A percentile compares a stretch with the other conserved stretches of the same genome.
Conservation (phyloP, 2,797 vertebrate species). For the Sebastes dallii region DNA sequence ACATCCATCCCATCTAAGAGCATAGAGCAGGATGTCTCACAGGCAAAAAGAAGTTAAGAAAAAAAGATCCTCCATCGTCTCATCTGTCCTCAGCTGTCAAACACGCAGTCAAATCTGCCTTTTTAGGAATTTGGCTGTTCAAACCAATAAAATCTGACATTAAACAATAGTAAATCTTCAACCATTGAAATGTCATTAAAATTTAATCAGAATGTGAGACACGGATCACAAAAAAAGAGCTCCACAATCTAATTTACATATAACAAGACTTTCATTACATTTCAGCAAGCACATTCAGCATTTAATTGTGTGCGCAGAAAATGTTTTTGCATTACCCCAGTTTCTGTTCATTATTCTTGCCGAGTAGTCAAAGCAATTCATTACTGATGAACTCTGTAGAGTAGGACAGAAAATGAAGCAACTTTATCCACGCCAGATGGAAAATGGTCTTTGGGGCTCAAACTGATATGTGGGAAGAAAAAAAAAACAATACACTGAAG, state of each 20-base stretch:
- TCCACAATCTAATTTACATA: conserved; percentile 6
- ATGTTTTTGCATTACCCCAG: conserved; percentile 9
- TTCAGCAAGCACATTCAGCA: conserved; percentile 10
- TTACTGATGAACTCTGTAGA: neutral
- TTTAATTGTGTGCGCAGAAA: conserved; percentile 11
- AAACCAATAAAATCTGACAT: neutral
- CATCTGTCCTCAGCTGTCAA: conserved; percentile 23
- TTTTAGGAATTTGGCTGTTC: conserved; percentile 3
- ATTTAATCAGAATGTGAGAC: conserved; percentile 1
- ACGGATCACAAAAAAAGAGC: neutral
- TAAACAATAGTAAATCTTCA: neutral
- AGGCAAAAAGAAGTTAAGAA: conserved; percentile 26
- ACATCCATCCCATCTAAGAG: conserved; percentile 38
- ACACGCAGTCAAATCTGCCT: conserved; percentile 13
- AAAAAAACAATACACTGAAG: neutral
- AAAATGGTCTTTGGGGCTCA: neutral
- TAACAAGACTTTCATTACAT: conserved; percentile 20
- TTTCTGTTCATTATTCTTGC: conserved; percentile 22
- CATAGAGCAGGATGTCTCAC: conserved; percentile 41
- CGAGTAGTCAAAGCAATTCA: conserved; percentile 5
- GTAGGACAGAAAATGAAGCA: conserved; percentile 1
- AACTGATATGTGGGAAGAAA: neutral
- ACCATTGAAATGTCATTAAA: conserved; percentile 18
- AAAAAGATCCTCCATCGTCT: conserved; percentile 13
- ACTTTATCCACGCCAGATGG: neutral